Base-by-base conservation (phyloP, 53 echinoderm and acorn worm genomes). In the Zoroaster sp. region DNA sequence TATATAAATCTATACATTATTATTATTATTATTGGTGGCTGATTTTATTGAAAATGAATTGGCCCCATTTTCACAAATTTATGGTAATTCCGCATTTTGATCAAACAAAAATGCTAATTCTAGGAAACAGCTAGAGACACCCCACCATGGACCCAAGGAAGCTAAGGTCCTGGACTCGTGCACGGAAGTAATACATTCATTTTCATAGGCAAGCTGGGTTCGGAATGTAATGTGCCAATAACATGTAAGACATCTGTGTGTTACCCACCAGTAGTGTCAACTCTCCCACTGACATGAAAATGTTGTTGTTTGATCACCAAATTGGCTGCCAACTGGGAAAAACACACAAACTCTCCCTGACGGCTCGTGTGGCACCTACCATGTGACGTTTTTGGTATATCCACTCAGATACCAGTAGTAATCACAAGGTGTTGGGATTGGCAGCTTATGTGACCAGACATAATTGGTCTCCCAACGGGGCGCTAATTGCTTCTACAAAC, bases 281-380 rank as follows among this genome's bases (percentile, higher is more conserved):
- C 2, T 59, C 76, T 37, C 77, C 78, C 78, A 59, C 78, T 78
- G 78, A 38, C 63, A 35, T 20, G 38, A 63, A 31, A 63, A 78
- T 54, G 54, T 34, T 52, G 54, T 78, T 78, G 63, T 78, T 59
- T 78, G 78, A 78, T 78, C 78, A 63, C 55, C 12, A 78, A 78
- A 78, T 78, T 78, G 78, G 78, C 39, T 7, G 21, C 14, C 78
- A 55, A 55, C 65, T 35, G 78, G 25, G 78, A 31, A 46, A 35
- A 28, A 78, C 37, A 78, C 53, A 78, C 78, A 78, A 59, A 25
- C 63, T 25, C 21, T 59, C 9, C 63, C 63, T 28, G 28, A 59
- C 63, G 63, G 28, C 63, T 59, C 63, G 63, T 59, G 63, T 59
- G 63, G 63, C 63, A 59, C 9, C 23, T 28, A 59, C 28, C 63